phyloP scores from a whole-genome alignment of 2,888 invertebrate species.

The Diadegma fenestrale region DNA sequence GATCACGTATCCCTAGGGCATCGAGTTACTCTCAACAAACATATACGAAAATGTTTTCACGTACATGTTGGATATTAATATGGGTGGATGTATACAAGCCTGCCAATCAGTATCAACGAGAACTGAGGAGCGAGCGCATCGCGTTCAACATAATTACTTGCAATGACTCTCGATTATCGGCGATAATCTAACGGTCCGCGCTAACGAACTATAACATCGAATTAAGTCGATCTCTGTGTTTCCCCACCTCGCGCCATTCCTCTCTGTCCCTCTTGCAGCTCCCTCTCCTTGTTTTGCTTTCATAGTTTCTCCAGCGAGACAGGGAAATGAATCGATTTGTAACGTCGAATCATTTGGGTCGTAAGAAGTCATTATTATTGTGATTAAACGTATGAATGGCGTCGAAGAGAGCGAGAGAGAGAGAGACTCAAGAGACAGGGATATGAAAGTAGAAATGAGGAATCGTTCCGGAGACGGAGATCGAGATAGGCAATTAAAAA shows the following conservation, averaged over 20 bases:
- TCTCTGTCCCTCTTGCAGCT: not conserved
- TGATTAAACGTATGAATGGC: slow-evolving; percentile 57
- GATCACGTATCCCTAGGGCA: slow-evolving; percentile 50
- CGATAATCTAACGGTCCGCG: slow-evolving; percentile 66
- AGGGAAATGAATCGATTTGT: slow-evolving; percentile 66
- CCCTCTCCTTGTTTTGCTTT: not conserved
- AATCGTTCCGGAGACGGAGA: slow-evolving; percentile 28
- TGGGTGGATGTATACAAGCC: slow-evolving; percentile 21
- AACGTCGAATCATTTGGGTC: slow-evolving; percentile 61
- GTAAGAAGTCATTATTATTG: slow-evolving; percentile 64
- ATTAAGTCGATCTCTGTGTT: slow-evolving; percentile 61
- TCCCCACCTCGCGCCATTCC: not conserved
- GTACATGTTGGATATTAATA: not conserved
- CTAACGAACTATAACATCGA: slow-evolving; percentile 70
- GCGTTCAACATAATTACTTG: slow-evolving; percentile 77
- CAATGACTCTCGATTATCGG: slow-evolving; percentile 77
- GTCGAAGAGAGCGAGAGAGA: slow-evolving; percentile 3
- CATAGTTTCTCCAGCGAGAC: slow-evolving; percentile 26
- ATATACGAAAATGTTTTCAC: slow-evolving; percentile 6
- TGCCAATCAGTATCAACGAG: slow-evolving; percentile 59
- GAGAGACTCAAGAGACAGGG: slow-evolving; percentile 17
- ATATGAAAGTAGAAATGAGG: slow-evolving; percentile 54
- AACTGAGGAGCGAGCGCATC: slow-evolving; percentile 40
- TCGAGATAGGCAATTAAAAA: slow-evolving; percentile 60
- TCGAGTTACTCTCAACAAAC: slow-evolving; percentile 48